Evolutionary conservation across 2,797 vertebrate genomes (phyloP), one percentile per base, ranked within the genome.

Genomic region (Danio aesculapii): DNA sequence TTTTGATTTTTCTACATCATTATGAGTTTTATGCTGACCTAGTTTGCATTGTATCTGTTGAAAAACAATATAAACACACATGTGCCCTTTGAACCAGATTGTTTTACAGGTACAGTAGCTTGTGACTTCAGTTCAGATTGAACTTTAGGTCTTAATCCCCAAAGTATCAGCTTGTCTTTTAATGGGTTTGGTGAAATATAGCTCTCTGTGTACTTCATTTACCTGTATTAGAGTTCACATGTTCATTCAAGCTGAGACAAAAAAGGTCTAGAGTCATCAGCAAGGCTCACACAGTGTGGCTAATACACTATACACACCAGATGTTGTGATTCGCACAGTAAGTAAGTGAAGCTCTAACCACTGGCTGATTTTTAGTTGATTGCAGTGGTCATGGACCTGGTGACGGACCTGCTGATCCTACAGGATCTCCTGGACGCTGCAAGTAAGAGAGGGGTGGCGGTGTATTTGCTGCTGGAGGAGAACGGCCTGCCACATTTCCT

Each of bases 321-420:
- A 69, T 14, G n/a, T 43, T 12, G 6, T 62, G 57, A 64, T 50
- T 52, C 12, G 7, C 14, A 52, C 10, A 19, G 9, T 43, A 47
- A 75, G 19, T 53, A 8, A n/a, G 30, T 49, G 43, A 49, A 41
- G 21, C 49, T n/a, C 8, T 72, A 47, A 73, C 59, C 59, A 47
- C 2, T 14, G 17, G 14, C 19, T 52, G 77, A 53, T 72, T 57
- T 81, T 41, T 91, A 99, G 98, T 94, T 95, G 85, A 92, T 99
- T 64, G 98, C 97, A 6, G 92, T 99, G n/a, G 96, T 97, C 81
- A 98, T 98, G 97, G 98, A 99, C 88, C 88, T 95, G 7, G 95
- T 99, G 86, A 98, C 97, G 0, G 98, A 99, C 86, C 90, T 96
- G 2, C 96, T 97, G 81, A 96, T 99, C 90, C 96, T 99, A 84